phyloP scores from a whole-genome alignment of 2,113 vertebrate species.

The Cebidichthys violaceus region DNA sequence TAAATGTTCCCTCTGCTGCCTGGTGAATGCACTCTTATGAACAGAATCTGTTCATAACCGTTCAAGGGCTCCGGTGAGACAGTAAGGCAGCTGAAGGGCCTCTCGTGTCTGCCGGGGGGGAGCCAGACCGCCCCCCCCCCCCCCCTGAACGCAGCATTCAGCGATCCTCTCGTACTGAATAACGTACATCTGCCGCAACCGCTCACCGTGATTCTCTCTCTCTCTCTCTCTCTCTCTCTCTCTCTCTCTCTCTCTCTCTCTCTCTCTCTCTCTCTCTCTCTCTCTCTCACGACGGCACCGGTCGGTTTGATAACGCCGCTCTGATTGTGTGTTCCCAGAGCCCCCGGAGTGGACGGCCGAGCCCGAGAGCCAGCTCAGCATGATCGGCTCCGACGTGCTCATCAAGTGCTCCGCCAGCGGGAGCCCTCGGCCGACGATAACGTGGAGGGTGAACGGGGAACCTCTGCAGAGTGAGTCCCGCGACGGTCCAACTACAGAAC shows the following conservation, averaged over 20 bases:
- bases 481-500: neutral
- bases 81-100: neutral
- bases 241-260: too few relatives aligned
- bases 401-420: conserved; percentile 90
- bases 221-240: too few relatives aligned
- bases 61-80: neutral
- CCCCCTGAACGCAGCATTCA: neutral
- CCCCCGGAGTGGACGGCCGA: conserved; percentile 90
- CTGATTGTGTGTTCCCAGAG: conserved; percentile 81
- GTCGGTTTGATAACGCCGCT: conserved; percentile 31
- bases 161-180: neutral
- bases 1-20: neutral
- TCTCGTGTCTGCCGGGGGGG: neutral
- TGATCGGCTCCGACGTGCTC: conserved; percentile 84
- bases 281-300: neutral
- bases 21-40: neutral
- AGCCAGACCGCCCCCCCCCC: neutral
- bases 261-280: too few relatives aligned
- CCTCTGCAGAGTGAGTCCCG: conserved; percentile 85
- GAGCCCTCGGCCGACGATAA: conserved; percentile 85
- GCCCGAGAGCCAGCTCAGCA: conserved; percentile 87
- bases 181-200: neutral
- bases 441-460: conserved; percentile 90
- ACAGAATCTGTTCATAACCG: neutral
- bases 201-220: too few relatives aligned